Evolutionary conservation across 2,797 vertebrate genomes (phyloP).

Genomic region (Karalla daura): DNA sequence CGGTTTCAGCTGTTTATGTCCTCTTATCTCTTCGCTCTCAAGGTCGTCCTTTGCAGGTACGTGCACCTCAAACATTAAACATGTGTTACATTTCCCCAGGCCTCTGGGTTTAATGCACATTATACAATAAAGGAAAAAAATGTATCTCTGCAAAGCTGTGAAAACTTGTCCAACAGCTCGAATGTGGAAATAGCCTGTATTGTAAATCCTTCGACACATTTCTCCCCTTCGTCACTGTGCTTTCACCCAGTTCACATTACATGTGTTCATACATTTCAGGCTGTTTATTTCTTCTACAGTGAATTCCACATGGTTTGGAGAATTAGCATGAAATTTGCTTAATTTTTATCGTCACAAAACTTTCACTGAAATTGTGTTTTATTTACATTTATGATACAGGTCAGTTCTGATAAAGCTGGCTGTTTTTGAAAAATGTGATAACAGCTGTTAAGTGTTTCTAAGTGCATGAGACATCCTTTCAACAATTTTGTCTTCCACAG

Average conservation of each 20-base stretch:
- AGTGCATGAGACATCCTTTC: no score
- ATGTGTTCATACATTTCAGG: neutral
- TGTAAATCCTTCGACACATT: conserved; percentile 5
- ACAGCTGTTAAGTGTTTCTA: no score
- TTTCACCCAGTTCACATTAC: conserved; percentile 1
- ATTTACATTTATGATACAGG: no score
- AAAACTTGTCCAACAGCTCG: conserved; percentile 1
- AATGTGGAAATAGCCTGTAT: neutral
- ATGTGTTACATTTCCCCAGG: conserved; percentile 70
- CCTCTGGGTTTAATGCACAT: conserved; percentile 22
- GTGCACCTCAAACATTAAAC: conserved; percentile 54
- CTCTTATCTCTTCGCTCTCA: conserved; percentile 69
- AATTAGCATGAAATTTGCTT: no score
- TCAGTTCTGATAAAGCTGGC: no score
- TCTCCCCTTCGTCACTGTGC: conserved; percentile 19
- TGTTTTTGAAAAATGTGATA: no score
- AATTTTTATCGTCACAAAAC: no score
- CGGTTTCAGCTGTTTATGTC: conserved; percentile 39
- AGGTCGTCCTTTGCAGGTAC: conserved; percentile 42
- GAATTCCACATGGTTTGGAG: neutral
- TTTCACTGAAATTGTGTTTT: no score
- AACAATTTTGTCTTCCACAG: no score
- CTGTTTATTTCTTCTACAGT: neutral
- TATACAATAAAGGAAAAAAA: neutral
- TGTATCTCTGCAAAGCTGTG: neutral